Evolutionary conservation across 1,140 invertebrate genomes (phyloP).

Genomic region (Zaprionus lachaisei): DNA sequence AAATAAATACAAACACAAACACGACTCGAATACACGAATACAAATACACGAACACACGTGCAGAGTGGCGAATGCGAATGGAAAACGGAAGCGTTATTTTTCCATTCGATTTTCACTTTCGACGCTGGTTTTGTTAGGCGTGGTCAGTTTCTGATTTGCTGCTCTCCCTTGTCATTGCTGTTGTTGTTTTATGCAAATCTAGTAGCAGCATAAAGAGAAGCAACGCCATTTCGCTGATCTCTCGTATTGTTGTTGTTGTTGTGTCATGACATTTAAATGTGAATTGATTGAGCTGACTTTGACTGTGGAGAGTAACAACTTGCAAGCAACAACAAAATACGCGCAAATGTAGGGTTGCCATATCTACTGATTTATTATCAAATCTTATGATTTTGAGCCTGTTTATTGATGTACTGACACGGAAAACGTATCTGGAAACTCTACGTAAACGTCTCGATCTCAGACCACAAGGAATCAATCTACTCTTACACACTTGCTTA

Average conservation of each 20-base stretch:
- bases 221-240: conserved; percentile 19
- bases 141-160: conserved; percentile 58
- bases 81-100: conserved; percentile 62
- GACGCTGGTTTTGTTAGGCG: conserved; percentile 38
- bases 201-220: not conserved
- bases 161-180: conserved; percentile 53
- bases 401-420: too few relatives aligned
- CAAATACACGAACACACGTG: conserved; percentile 17
- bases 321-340: conserved; percentile 5
- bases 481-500: not conserved
- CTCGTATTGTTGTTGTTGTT: conserved; percentile 37
- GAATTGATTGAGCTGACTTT: conserved; percentile 18
- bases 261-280: conserved; percentile 17
- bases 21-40: conserved; percentile 51
- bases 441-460: too few relatives aligned
- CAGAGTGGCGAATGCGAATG: conserved; percentile 34
- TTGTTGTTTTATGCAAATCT: conserved; percentile 75
- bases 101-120: conserved; percentile 77
- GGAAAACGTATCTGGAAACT: too few relatives aligned
- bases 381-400: too few relatives aligned
- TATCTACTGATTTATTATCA: too few relatives aligned
- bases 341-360: not conserved
- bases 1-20: conserved; percentile 65
- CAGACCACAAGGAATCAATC: not conserved
- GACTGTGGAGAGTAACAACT: not conserved